Evolutionary conservation across 2,888 invertebrate species (phyloP).

Genomic region (Antitype chi): DNA sequence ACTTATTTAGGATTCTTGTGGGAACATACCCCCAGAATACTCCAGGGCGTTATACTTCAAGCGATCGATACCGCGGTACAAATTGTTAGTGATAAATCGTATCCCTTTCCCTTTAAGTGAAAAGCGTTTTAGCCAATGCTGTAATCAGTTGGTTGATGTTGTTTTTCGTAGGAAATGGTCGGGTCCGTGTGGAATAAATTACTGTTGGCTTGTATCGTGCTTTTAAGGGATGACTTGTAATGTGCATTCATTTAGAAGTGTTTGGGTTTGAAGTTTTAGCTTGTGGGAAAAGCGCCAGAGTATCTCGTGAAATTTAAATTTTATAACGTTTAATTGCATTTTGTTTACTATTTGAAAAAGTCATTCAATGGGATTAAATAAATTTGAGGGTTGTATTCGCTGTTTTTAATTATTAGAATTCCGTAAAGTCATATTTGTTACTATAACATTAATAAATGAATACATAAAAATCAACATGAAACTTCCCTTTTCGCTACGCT

Average conservation of each 20-base stretch:
- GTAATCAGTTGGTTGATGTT: constrained; percentile 49
- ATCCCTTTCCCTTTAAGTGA: constrained; percentile 59
- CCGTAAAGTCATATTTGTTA: background rate
- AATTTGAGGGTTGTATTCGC: too few species aligned
- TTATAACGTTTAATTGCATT: too few species aligned
- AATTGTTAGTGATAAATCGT: constrained; percentile 67
- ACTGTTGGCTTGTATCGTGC: constrained; percentile 5
- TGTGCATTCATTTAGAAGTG: background rate
- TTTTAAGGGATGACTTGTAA: background rate
- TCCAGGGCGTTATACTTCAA: constrained; percentile 59
- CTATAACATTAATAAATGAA: too few species aligned
- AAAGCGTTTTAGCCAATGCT: constrained; percentile 57
- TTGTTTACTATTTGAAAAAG: too few species aligned
- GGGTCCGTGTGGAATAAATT: constrained; percentile 33
- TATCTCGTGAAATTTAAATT: too few species aligned
- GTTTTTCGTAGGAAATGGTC: constrained; percentile 32
- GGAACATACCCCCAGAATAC: constrained; percentile 53
- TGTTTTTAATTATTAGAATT: too few species aligned
- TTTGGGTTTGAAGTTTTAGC: too few species aligned
- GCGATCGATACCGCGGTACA: constrained; percentile 65
- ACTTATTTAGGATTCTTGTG: constrained; percentile 74
- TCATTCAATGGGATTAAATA: too few species aligned
- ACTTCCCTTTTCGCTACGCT: too few species aligned
- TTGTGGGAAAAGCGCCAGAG: too few species aligned
- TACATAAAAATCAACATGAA: too few species aligned